These are phyloP conservation scores for Holothuria scabra DNA, from an alignment of 53 echinoderm and acorn worm species.

Conservation along the genomic window DNA sequence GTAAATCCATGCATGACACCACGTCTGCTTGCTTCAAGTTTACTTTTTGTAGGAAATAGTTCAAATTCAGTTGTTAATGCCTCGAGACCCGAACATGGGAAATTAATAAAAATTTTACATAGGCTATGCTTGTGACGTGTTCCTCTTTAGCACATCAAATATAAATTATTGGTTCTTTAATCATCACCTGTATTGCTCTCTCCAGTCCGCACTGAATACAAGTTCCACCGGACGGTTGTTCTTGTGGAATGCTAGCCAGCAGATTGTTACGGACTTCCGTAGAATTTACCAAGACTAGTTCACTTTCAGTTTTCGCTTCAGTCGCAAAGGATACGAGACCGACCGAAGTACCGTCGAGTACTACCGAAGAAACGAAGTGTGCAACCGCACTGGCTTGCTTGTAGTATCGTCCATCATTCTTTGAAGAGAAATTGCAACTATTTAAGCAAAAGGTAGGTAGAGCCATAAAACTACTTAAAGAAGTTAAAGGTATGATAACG, in stretches of 20 bases:
- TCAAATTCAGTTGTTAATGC: no score
- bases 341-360: conserved; percentile 4
- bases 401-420: conserved; percentile 4
- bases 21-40: no score
- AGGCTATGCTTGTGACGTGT: no score
- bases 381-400: conserved; percentile 19
- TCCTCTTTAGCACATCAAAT: no score
- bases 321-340: conserved; percentile 20
- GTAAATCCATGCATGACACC: no score
- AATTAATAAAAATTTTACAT: no score
- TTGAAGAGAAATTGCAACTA: not conserved
- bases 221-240: conserved; percentile 15
- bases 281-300: not conserved
- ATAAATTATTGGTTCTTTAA: no score
- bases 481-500: no score
- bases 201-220: conserved; percentile 29
- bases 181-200: not conserved
- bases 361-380: not conserved
- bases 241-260: not conserved
- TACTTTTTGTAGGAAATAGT: no score
- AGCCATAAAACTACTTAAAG: no score
- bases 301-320: not conserved
- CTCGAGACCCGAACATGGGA: no score
- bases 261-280: not conserved
- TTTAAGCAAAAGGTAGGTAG: no score